These are phyloP conservation scores for Lepidocyrtinus sp. DNA, from an alignment of 2,888 invertebrate genomes.

Conservation along the genomic window DNA sequence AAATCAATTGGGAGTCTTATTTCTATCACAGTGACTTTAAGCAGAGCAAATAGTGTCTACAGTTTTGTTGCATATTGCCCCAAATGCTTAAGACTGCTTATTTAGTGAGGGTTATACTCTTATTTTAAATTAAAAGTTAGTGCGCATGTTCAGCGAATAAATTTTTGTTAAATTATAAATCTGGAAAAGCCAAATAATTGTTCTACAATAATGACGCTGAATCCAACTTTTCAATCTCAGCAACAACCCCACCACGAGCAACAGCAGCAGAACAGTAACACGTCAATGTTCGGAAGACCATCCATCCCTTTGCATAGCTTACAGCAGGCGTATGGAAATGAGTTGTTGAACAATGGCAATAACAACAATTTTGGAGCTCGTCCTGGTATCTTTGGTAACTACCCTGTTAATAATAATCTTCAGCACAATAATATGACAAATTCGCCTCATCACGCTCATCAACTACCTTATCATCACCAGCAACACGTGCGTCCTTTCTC, in stretches of 20 bases:
- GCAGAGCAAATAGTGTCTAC: too few relatives aligned
- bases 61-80: background rate
- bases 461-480: constrained; percentile 27
- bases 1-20: background rate
- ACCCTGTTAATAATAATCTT: background rate
- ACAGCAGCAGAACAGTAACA: background rate
- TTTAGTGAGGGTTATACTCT: background rate
- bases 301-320: background rate
- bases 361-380: background rate
- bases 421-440: background rate
- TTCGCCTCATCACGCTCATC: background rate
- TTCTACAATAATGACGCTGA: background rate
- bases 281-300: background rate
- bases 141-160: background rate
- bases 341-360: background rate
- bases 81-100: background rate
- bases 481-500: background rate
- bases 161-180: background rate
- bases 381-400: background rate
- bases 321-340: background rate
- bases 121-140: background rate
- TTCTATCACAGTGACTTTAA: too few relatives aligned
- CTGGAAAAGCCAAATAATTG: background rate
- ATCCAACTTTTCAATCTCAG: background rate
- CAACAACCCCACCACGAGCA: constrained; percentile 9